Percentiles rank a stretch among this genome's conserved stretches.
These are phyloP conservation scores for Iphiclides podalirius DNA, from an alignment of 2,888 invertebrate genomes.

Conservation along the genomic window DNA sequence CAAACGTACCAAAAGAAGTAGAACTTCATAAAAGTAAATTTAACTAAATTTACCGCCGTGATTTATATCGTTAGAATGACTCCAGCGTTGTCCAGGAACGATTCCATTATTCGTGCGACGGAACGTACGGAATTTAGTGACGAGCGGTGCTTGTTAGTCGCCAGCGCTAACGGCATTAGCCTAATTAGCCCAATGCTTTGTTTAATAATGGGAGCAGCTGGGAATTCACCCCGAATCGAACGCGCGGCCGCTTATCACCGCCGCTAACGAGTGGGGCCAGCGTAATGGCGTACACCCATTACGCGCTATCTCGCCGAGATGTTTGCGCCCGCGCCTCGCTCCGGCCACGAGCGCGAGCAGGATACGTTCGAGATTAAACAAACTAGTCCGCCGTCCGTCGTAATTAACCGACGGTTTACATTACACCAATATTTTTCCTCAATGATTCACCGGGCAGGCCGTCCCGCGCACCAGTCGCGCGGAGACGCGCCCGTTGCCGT, in stretches of 20 bases:
- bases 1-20: too few species aligned
- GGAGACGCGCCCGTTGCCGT: constrained; percentile 25
- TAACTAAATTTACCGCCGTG: too few species aligned
- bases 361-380: constrained; percentile 51
- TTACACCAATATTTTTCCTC: constrained; percentile 65
- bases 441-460: constrained; percentile 49
- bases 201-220: constrained; percentile 1
- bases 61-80: too few species aligned
- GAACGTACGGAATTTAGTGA: too few species aligned
- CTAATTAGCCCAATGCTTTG: neutral
- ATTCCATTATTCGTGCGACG: too few species aligned
- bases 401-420: constrained; percentile 56
- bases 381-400: constrained; percentile 46
- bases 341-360: constrained; percentile 38
- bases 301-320: constrained; percentile 40
- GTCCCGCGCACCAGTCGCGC: constrained; percentile 35
- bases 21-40: too few species aligned
- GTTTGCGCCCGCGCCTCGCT: constrained; percentile 45
- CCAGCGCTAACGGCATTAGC: too few species aligned
- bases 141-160: neutral
- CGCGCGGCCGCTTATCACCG: constrained; percentile 32
- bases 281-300: constrained; percentile 44
- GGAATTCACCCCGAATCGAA: constrained; percentile 17
- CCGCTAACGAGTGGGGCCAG: constrained; percentile 39
- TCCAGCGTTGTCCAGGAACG: too few species aligned